Evolutionary conservation across 1,140 invertebrate species (phyloP).

Genomic region (Caenorhabditis briggsae): DNA sequence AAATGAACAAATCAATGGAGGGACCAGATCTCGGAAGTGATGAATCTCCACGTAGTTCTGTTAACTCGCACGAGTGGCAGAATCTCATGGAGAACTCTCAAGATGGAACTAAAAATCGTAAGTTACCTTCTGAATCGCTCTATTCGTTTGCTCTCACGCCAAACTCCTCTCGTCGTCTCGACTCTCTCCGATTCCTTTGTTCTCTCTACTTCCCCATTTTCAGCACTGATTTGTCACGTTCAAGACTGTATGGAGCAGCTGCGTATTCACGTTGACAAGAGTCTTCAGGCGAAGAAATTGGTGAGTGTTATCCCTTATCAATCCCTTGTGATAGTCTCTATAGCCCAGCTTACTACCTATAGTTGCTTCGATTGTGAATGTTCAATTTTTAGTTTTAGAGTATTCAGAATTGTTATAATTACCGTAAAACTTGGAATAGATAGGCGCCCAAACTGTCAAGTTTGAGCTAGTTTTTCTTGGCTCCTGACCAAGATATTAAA

Average conservation of each 20-base stretch:
- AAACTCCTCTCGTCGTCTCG: neutral
- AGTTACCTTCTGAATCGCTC: neutral
- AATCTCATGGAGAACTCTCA: conserved; percentile 46
- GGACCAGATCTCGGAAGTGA: conserved; percentile 61
- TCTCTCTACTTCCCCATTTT: conserved; percentile 24
- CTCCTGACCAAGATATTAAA: too few relatives aligned
- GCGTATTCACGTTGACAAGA: conserved; percentile 50
- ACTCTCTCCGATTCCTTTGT: conserved; percentile 3
- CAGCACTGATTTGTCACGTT: conserved; percentile 59
- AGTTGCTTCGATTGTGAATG: neutral
- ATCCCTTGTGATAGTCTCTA: conserved; percentile 27
- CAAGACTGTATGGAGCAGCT: conserved; percentile 62
- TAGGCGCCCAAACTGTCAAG: too few relatives aligned
- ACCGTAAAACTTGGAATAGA: too few relatives aligned
- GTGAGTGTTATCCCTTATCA: conserved; percentile 15
- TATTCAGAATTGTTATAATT: too few relatives aligned
- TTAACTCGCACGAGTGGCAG: conserved; percentile 59
- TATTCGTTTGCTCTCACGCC: neutral
- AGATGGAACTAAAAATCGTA: conserved; percentile 52
- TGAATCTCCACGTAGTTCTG: conserved; percentile 59
- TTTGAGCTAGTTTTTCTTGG: too few relatives aligned
- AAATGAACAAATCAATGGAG: conserved; percentile 52
- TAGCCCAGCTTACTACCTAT: neutral
- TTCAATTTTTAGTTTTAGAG: too few relatives aligned
- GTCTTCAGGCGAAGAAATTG: conserved; percentile 59